A percentile compares a stretch with the other conserved stretches of the same genome.
Evolutionary conservation across 2,797 vertebrate species (phyloP).

Genomic region (Falco berigora): DNA sequence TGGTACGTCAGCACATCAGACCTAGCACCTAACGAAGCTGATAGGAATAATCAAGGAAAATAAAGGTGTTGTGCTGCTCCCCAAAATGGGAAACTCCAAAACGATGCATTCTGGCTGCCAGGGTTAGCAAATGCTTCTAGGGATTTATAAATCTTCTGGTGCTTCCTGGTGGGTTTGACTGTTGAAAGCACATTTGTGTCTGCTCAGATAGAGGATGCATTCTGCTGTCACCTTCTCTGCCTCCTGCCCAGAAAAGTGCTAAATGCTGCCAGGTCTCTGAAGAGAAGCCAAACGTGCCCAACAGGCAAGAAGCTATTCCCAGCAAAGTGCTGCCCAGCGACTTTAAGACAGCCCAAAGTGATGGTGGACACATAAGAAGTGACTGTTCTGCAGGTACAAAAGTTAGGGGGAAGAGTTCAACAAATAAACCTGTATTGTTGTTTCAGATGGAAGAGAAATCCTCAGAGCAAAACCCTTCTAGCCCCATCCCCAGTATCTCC

Average conservation of each 20-base stretch:
- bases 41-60: background rate
- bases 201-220: background rate
- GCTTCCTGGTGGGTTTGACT: background rate
- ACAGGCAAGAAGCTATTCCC: background rate
- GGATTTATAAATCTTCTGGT: background rate
- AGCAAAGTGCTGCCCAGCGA: background rate
- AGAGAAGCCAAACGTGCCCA: background rate
- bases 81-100: background rate
- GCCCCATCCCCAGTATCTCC: background rate
- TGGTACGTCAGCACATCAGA: background rate
- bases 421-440: background rate
- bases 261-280: background rate
- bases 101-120: background rate
- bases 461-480: background rate
- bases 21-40: background rate
- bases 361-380: background rate
- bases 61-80: background rate
- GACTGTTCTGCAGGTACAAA: background rate
- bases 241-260: background rate
- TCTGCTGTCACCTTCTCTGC: background rate
- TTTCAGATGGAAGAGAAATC: background rate
- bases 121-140: background rate
- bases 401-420: background rate
- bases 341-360: background rate
- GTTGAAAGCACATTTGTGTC: background rate